Percentiles rank a stretch among this genome's conserved stretches.
phyloP scores from a whole-genome alignment of 2,113 vertebrate genomes.

The Sinosuthora webbiana region DNA sequence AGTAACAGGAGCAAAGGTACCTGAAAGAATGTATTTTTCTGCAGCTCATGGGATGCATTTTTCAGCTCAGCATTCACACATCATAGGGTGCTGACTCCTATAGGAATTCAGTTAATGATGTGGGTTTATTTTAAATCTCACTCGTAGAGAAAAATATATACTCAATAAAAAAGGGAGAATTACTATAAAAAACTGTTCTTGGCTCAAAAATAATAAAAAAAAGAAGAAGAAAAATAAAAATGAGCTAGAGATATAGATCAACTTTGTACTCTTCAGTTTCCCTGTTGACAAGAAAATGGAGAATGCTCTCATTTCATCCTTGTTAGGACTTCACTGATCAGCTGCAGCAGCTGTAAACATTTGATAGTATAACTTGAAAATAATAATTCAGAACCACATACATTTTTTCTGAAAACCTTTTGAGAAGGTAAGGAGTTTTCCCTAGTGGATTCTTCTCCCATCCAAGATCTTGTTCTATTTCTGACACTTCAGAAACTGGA shows the following conservation, averaged over 20 bases:
- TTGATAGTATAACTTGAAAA: background rate
- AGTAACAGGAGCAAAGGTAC: background rate
- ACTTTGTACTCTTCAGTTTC: background rate
- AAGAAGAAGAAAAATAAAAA: background rate
- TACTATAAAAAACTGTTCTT: background rate
- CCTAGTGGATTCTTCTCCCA: background rate
- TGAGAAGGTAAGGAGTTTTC: background rate
- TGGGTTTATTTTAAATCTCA: background rate
- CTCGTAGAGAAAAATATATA: background rate
- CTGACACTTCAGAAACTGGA: background rate
- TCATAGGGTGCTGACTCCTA: background rate
- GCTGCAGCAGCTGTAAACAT: background rate
- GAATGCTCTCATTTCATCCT: background rate
- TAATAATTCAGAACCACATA: background rate
- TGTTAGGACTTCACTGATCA: background rate
- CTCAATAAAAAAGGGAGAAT: background rate
- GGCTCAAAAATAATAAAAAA: background rate
- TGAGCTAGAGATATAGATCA: background rate
- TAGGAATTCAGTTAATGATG: background rate
- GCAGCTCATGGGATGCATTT: background rate
- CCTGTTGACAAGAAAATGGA: background rate
- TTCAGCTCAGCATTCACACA: background rate
- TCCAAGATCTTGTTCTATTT: background rate
- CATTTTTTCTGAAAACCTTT: background rate
- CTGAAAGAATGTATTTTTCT: background rate